Evolutionary conservation across 2,888 invertebrate genomes (phyloP).

Genomic region (Coecobrya sp.): DNA sequence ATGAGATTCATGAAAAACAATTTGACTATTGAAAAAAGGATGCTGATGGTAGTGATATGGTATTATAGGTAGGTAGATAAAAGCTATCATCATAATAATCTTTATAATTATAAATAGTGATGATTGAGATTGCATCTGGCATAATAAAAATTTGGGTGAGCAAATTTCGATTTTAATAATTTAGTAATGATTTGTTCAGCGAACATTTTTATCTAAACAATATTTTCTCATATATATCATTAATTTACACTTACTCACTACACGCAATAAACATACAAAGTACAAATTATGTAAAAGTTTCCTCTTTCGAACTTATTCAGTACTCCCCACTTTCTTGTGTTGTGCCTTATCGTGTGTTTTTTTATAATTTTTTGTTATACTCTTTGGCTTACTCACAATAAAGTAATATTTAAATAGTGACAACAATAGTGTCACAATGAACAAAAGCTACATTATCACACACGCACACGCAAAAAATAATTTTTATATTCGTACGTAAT

Average conservation of each 20-base stretch:
- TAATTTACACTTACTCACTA: slow-evolving; percentile 45
- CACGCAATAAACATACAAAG: slow-evolving; percentile 42
- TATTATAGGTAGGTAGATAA: too few relatives aligned
- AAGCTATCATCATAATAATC: too few relatives aligned
- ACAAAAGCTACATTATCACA: neutral
- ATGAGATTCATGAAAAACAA: too few relatives aligned
- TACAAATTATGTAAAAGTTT: slow-evolving; percentile 77
- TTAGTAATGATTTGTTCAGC: slow-evolving; percentile 54
- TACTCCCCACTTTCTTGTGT: slow-evolving; percentile 45
- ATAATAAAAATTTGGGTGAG: slow-evolving; percentile 36
- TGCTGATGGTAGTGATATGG: too few relatives aligned
- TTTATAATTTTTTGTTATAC: slow-evolving; percentile 2
- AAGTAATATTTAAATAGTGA: slow-evolving; percentile 3
- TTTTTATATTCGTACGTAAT: neutral
- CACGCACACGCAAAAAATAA: neutral
- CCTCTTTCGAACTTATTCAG: slow-evolving; percentile 40
- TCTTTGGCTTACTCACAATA: slow-evolving; percentile 63
- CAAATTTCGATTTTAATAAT: slow-evolving; percentile 74
- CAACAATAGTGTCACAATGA: neutral
- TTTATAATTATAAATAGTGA: too few relatives aligned
- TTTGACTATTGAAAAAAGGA: too few relatives aligned
- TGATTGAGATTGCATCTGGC: too few relatives aligned
- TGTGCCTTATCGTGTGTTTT: slow-evolving; percentile 40
- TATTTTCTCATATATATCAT: slow-evolving; percentile 31
- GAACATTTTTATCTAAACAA: slow-evolving; percentile 36